These are phyloP conservation scores for Pyrrhia umbra DNA, from an alignment of 2,888 invertebrate genomes.

Conservation along the genomic window DNA sequence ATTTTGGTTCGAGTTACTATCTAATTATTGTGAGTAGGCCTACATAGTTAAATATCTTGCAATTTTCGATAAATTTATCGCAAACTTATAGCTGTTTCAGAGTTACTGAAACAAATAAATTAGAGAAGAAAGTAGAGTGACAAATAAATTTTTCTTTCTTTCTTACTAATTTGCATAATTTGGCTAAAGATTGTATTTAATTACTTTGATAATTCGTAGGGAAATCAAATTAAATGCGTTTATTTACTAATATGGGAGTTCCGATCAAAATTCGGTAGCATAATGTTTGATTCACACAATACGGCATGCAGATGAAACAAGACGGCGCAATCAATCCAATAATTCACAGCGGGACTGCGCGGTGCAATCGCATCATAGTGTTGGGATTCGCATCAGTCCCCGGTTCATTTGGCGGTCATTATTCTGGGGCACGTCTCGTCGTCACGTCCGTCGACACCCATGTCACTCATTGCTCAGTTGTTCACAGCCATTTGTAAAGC, in stretches of 20 bases:
- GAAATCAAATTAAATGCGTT: background rate
- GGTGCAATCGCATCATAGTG: conserved; percentile 66
- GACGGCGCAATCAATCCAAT: conserved; percentile 67
- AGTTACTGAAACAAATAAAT: no score
- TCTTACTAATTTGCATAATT: background rate
- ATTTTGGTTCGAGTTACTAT: conserved; percentile 1
- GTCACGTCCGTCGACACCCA: conserved; percentile 62
- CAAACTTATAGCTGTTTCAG: background rate
- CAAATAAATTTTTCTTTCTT: no score
- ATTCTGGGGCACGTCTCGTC: conserved; percentile 77
- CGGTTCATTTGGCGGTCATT: conserved; percentile 82
- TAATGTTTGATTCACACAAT: conserved; percentile 50
- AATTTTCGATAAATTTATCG: background rate
- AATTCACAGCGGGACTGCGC: conserved; percentile 61
- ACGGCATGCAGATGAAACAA: conserved; percentile 59
- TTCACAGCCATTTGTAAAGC: conserved; percentile 59
- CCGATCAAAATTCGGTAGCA: conserved; percentile 29
- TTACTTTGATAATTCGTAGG: no score
- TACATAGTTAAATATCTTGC: background rate
- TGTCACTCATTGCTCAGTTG: conserved; percentile 66
- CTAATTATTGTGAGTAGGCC: conserved; percentile 1
- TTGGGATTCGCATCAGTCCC: conserved; percentile 73
- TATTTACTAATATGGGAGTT: background rate
- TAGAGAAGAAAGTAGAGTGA: no score
- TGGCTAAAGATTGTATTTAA: background rate